A percentile compares a stretch with the other conserved stretches of the same genome.
Evolutionary conservation across 2,113 vertebrate genomes (phyloP).

Genomic region (Dipodomys stephensi): DNA sequence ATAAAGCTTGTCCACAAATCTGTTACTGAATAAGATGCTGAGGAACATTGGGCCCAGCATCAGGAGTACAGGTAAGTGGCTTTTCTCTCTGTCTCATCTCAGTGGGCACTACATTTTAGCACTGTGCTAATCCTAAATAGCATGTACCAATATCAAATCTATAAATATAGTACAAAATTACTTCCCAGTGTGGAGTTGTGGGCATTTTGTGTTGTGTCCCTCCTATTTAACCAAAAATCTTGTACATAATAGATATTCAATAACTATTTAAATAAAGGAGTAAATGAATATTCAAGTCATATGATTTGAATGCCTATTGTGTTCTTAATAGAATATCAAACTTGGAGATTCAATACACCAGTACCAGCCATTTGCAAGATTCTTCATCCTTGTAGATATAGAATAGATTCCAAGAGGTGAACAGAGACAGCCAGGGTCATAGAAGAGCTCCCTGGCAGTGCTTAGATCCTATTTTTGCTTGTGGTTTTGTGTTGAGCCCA

Average conservation of each 20-base stretch:
- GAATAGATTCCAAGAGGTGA: background rate
- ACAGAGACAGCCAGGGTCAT: background rate
- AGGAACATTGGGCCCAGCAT: too few species aligned
- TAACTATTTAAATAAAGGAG: background rate
- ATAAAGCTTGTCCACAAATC: background rate
- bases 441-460: background rate
- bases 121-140: background rate
- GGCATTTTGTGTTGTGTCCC: background rate
- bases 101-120: background rate
- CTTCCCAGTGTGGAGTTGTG: background rate
- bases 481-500: background rate
- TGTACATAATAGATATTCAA: background rate
- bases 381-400: background rate
- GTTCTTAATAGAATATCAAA: background rate
- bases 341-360: background rate
- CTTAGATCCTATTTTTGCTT: background rate
- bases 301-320: background rate
- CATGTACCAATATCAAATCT: background rate
- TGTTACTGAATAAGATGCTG: background rate
- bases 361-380: background rate
- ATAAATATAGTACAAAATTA: background rate
- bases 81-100: background rate
- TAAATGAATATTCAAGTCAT: background rate
- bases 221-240: background rate
- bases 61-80: too few species aligned